Conservation (phyloP, 2,888 invertebrate genomes). For the Hyles lineata region DNA sequence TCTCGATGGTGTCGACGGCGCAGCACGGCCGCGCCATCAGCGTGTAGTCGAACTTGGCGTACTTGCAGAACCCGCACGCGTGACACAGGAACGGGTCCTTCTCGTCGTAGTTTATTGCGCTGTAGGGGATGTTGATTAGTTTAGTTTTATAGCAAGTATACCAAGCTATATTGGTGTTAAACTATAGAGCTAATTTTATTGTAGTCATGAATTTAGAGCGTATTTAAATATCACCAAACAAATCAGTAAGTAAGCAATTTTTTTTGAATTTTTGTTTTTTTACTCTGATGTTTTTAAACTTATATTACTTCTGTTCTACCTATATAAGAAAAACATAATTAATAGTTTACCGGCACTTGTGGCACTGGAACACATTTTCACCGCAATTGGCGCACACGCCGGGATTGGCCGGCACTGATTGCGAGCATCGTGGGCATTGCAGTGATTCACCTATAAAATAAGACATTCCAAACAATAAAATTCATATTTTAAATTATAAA, state of each 20-base stretch:
- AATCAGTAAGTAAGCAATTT: too few relatives aligned
- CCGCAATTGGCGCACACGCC: constrained; percentile 99
- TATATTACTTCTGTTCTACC: too few relatives aligned
- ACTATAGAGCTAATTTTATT: background rate
- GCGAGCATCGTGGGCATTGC: constrained; percentile 98
- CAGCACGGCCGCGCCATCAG: constrained; percentile 96
- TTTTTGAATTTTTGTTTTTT: too few relatives aligned
- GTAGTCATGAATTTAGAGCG: too few relatives aligned
- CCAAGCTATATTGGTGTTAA: background rate
- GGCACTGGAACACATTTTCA: constrained; percentile 99
- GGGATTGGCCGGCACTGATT: constrained; percentile 98
- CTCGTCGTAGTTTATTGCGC: constrained; percentile 99
- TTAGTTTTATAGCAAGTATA: background rate
- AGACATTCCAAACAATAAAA: constrained; percentile 11
- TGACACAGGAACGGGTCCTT: constrained; percentile 99
- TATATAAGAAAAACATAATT: background rate
- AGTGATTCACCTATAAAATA: constrained; percentile 88
- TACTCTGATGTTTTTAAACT: too few relatives aligned
- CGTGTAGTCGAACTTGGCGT: constrained; percentile 99
- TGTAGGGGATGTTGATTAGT: constrained; percentile 52
- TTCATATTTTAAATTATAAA: background rate
- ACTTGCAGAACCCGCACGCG: constrained; percentile 99
- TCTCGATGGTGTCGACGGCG: constrained; percentile 98
- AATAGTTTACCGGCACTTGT: constrained; percentile 92
- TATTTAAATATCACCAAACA: background rate